phyloP scores from a whole-genome alignment of 2,888 invertebrate genomes.

The Halictus ligatus region DNA sequence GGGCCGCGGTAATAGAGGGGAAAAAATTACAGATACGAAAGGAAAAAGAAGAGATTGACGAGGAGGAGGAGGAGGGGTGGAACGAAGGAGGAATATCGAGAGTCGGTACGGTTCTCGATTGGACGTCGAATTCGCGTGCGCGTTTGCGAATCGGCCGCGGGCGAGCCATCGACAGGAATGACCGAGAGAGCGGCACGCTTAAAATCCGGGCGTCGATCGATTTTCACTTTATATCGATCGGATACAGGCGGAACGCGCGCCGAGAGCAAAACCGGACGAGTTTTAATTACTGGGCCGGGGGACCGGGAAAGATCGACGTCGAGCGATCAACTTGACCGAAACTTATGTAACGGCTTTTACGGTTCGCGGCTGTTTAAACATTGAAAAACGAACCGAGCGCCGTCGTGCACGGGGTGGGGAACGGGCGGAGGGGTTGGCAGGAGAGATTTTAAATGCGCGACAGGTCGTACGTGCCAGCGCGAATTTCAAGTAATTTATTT shows the following conservation, averaged over 20 bases:
- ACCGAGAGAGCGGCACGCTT: constrained; percentile 14
- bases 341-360: constrained; percentile 47
- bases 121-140: constrained; percentile 7
- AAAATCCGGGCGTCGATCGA: constrained; percentile 40
- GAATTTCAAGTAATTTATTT: constrained; percentile 36
- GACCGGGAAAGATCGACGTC: constrained; percentile 49
- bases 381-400: constrained; percentile 12
- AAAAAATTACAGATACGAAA: constrained; percentile 1
- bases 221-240: constrained; percentile 59
- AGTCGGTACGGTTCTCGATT: constrained; percentile 2
- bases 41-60: neutral
- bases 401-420: neutral
- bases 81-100: neutral
- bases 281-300: constrained; percentile 51
- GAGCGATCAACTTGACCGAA: constrained; percentile 53
- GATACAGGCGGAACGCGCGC: constrained; percentile 33
- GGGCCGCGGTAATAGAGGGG: constrained; percentile 23
- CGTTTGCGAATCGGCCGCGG: neutral
- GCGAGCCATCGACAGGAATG: constrained; percentile 18
- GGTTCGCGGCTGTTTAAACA: constrained; percentile 27
- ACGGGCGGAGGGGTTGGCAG: neutral
- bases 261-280: constrained; percentile 38
- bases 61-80: no score
- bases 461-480: constrained; percentile 25
- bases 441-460: constrained; percentile 34